Evolutionary conservation across 2,888 invertebrate species (phyloP), one percentile per base, ranked within the genome.

Genomic region (Troides oblongomaculatus): DNA sequence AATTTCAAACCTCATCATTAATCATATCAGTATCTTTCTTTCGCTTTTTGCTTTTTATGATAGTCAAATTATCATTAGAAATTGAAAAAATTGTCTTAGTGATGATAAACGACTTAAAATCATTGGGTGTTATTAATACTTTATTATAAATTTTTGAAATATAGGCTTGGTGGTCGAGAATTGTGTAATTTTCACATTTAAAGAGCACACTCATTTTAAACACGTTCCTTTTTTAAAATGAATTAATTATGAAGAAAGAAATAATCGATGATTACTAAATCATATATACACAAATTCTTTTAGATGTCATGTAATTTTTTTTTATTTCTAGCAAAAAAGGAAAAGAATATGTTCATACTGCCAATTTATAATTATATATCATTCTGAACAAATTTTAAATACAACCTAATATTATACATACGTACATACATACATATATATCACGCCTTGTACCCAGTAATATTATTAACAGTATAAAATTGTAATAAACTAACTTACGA

Each of bases 101-200:
- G 23, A 91, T 65, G 64, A 73, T 72, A 69, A 76, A 86, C n/a
- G 82, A 77, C 63, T 63, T 72, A 70, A 30, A 30, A 2, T 73
- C 68, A 62, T 72, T 73, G 61, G 75, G 75, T 60, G 70, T 66
- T 60, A 70, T 77, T 75, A 69, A 70, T 74, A 82, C 84, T 78
- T 78, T 77, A 74, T 83, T 74, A 73, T 86, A 89, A 63, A 90
- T 71, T 17, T 78, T 77, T 60, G 75, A 70, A 70, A 85, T 73
- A 70, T 77, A 87, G 17, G 83, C 75, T 68, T 75, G 76, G 72
- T 91, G 90, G 76, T 88, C 85, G 70, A 90, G 70, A 2, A 87
- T 73, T 71, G 59, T 71, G 12, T 68, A 63, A 68, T 72, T 72
- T 21, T 73, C 71, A 36, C 69, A 64, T 56, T 65, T 69, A 64